Percentiles rank a stretch among this genome's conserved stretches.
Evolutionary conservation across 2,113 vertebrate species (phyloP).

Genomic region (Lepidiolamprologus cunningtoni): DNA sequence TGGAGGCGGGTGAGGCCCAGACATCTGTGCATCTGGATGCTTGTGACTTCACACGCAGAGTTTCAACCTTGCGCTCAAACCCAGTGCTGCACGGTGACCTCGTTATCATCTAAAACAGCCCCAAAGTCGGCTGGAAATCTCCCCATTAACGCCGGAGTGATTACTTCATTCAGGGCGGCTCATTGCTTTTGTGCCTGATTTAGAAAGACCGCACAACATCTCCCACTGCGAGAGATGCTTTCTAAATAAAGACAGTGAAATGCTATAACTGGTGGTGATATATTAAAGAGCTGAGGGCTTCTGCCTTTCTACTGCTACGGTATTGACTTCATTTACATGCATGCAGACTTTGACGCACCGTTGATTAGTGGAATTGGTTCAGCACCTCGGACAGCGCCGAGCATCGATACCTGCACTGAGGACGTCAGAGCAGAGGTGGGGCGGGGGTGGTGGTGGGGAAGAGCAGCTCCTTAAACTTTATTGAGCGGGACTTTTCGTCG

Average conservation of each 20-base stretch:
- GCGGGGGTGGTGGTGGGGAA: background rate
- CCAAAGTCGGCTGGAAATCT: background rate
- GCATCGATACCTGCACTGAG: background rate
- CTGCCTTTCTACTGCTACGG: background rate
- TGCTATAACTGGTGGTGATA: background rate
- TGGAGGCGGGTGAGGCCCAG: background rate
- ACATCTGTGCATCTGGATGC: background rate
- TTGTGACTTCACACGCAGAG: background rate
- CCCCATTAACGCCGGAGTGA: background rate
- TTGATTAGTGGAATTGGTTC: background rate
- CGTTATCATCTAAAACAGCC: background rate
- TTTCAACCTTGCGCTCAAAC: background rate
- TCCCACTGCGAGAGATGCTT: background rate
- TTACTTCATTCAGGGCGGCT: background rate
- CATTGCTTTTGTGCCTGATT: background rate
- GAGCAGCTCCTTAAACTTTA: background rate
- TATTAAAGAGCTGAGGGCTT: background rate
- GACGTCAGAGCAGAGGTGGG: background rate
- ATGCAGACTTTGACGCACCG: background rate
- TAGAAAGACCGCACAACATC: background rate
- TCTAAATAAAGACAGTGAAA: background rate
- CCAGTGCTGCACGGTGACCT: background rate
- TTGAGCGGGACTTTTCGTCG: background rate
- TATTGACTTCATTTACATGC: background rate
- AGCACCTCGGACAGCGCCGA: conserved; percentile 36